Base-by-base conservation (phyloP, 2,113 vertebrate species). In the Salvelinus alpinus region DNA sequence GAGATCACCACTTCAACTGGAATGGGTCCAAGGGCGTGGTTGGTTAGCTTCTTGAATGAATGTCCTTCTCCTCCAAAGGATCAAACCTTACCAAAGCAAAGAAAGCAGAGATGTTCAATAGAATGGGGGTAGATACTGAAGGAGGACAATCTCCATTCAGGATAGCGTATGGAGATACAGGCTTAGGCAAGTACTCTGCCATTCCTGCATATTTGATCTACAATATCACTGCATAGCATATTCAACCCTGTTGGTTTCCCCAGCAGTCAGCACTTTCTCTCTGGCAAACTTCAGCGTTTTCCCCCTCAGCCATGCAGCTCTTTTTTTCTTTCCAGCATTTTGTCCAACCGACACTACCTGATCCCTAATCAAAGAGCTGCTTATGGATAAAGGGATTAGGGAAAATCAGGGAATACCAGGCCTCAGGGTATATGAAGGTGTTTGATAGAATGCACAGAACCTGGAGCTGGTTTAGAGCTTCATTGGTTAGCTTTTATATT, bases 131-230 rank as follows among this genome's bases (percentile, higher is more conserved):
- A 22, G n/a, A 62, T 62, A 11, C 38, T 44, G 9, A 24, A 2
- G 18, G 5, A 54, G 51, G 14, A 54, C 13, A 7, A 62, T 22
- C 25, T 29, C 24, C 13, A n/a, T 54, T 66, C 38, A 20, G 44
- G 22, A 34, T 24, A 54, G 44, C 14, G 34, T 48, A 14, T 25
- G 8, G 29, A 13, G 34, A 47, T 54, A 34, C 74, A 77, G 66
- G 79, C 66, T 67, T 66, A 65, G 64, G 67, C 75, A 81, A 29
- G 72, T 38, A 20, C 27, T 74, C 18, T 31, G 51, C 31, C 47
- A 51, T 71, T 65, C 25, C 18, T 73, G 29, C 75, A 81, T 80
- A 77, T 74, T 44, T 72, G 44, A 76, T 76, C 4, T 31, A 51
- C 57, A 73, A 57, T n/a, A 62, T 34, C 13, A 24, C 59, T 8